Base-by-base conservation (phyloP, 1,140 invertebrate genomes). In the Drosophila nebulosa region DNA sequence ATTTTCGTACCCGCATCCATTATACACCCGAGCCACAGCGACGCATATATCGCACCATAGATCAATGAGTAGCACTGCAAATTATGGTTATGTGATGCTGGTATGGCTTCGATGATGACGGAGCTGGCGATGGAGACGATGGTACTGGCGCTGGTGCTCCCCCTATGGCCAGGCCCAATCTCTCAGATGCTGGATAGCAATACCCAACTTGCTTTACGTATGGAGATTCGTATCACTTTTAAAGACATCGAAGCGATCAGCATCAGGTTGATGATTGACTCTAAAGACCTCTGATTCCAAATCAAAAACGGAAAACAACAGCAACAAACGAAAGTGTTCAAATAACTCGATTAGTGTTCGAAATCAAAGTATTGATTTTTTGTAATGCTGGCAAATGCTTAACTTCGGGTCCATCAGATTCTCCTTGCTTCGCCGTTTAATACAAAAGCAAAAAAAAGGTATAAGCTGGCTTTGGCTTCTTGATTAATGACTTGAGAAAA, bases 21-120 rank as follows among this genome's bases (percentile, higher is more conserved):
- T 95, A 95, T 74, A 96, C 95, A 3, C 95, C 95, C 6, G 95
- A 96, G 91, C 95, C 94, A 14, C 95, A 95, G 79, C 92, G 95
- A 68, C 93, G 94, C 84, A 92, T 94, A 64, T 94, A 93, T 90
- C 92, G 93, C 90, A 93, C 93, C 4, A 91, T 91, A 84, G 90
- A 91, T 79, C 90, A 91, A 91, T 91, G 90, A 91, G 90, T 91
- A 64, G 90, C 89, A 53, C 89, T 91, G 67, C 89, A 91, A 91
- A 91, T 91, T 51, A 91, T 91, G 89, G 89, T 91, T 64, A 91
- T 91, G 90, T 91, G 90, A 91, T 91, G 85, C 77, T 91, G 89
- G 90, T 91, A 91, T 76, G 90, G 90, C 51, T 91, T 91, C 70
- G 81, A 90, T 73, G 86, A 89, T 69, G 81, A 64, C 65, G 60